These are phyloP conservation scores for Drosophila micromelanica DNA, from an alignment of 1,140 invertebrate species.

Conservation along the genomic window DNA sequence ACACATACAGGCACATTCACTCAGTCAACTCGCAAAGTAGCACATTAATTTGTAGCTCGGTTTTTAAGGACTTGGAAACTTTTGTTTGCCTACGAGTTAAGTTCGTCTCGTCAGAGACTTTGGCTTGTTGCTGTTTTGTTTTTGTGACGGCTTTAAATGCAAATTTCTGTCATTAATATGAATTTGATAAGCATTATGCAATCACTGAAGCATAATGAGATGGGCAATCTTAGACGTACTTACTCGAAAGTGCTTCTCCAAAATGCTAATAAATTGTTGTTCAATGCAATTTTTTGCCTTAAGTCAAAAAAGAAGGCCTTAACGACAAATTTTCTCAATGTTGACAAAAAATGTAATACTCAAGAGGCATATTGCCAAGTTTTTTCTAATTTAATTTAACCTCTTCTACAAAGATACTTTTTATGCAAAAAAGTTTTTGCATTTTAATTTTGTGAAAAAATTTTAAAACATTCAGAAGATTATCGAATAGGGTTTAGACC, in stretches of 20 bases:
- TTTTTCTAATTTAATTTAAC: too few relatives aligned
- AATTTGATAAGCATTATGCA: slow-evolving; percentile 22
- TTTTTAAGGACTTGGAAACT: slow-evolving; percentile 53
- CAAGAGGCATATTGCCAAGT: too few relatives aligned
- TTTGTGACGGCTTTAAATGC: slow-evolving; percentile 30
- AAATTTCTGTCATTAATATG: slow-evolving; percentile 31
- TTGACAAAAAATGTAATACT: too few relatives aligned
- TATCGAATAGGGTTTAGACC: too few relatives aligned
- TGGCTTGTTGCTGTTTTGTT: slow-evolving; percentile 22
- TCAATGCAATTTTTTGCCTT: neutral
- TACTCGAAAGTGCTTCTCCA: neutral
- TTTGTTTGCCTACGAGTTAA: slow-evolving; percentile 61
- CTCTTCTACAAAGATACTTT: too few relatives aligned
- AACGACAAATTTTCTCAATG: too few relatives aligned
- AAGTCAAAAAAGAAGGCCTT: neutral
- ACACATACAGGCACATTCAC: too few relatives aligned
- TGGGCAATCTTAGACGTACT: neutral
- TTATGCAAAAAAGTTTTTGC: too few relatives aligned
- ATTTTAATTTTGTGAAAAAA: neutral
- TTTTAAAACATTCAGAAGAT: too few relatives aligned
- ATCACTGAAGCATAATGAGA: slow-evolving; percentile 3
- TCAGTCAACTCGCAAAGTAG: slow-evolving; percentile 35
- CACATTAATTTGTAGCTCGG: slow-evolving; percentile 61
- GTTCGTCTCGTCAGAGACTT: slow-evolving; percentile 34
- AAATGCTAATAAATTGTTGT: neutral